A percentile compares a stretch with the other conserved stretches of the same genome.
phyloP scores from a whole-genome alignment of 2,113 vertebrate species.

The Siniperca knerii region DNA sequence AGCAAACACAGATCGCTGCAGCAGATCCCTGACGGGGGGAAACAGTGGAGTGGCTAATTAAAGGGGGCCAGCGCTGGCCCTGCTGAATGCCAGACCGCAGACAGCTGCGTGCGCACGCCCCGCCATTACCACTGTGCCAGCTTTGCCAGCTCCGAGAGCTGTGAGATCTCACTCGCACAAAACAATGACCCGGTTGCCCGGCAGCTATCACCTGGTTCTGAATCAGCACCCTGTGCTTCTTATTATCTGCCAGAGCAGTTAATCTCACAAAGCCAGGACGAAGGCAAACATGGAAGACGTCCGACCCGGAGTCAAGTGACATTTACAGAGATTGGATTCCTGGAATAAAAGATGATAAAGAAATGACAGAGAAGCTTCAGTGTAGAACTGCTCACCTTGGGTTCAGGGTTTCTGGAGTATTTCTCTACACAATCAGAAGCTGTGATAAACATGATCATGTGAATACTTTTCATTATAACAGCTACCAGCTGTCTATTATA shows the following conservation, averaged over 20 bases:
- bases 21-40: constrained; percentile 85
- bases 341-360: constrained; percentile 46
- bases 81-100: constrained; percentile 82
- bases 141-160: constrained; percentile 16
- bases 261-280: constrained; percentile 57
- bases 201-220: constrained; percentile 71
- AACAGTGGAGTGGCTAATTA: constrained; percentile 91
- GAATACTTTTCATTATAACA: background rate
- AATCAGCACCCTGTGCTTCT: constrained; percentile 48
- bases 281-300: constrained; percentile 47
- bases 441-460: constrained; percentile 1
- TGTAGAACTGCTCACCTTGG: background rate
- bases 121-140: constrained; percentile 46
- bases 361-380: constrained; percentile 31
- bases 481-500: background rate
- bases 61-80: constrained; percentile 79
- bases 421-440: background rate
- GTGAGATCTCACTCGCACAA: constrained; percentile 20
- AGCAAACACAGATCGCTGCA: constrained; percentile 88
- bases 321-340: constrained; percentile 61
- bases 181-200: constrained; percentile 68
- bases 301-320: constrained; percentile 60
- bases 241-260: constrained; percentile 64
- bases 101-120: constrained; percentile 84
- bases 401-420: constrained; percentile 3